phyloP scores from a whole-genome alignment of 2,113 vertebrate species.

The Rhinoderma darwinii region DNA sequence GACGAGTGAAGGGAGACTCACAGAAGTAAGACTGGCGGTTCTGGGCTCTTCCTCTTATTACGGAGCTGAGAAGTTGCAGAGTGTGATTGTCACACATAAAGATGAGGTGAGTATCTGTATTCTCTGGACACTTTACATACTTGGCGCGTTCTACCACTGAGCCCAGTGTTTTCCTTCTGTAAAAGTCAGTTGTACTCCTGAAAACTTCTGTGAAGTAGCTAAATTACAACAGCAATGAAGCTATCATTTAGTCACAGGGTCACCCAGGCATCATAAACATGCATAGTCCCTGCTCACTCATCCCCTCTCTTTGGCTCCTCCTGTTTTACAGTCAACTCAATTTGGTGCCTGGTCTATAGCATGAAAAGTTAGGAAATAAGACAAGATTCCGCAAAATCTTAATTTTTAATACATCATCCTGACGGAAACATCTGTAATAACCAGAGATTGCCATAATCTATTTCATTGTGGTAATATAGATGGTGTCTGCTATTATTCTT shows the following conservation, averaged over 20 bases:
- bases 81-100: slow-evolving; percentile 72
- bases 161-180: not conserved
- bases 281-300: not conserved
- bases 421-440: too few species aligned
- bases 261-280: not conserved
- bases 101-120: not conserved
- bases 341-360: too few species aligned
- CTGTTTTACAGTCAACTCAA: too few species aligned
- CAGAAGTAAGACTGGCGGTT: slow-evolving; percentile 78
- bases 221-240: not conserved
- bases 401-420: too few species aligned
- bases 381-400: too few species aligned
- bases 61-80: slow-evolving; percentile 79
- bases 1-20: slow-evolving; percentile 72
- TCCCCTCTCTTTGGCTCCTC: not conserved
- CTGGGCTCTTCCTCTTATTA: slow-evolving; percentile 66
- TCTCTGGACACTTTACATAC: not conserved
- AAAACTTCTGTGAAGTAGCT: not conserved
- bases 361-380: too few species aligned
- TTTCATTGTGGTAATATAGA: too few species aligned
- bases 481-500: too few species aligned
- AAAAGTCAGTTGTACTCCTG: too few species aligned
- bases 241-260: not conserved
- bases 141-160: not conserved
- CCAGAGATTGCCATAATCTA: too few species aligned